These are phyloP conservation scores for Chaetorhynchus papuensis DNA, from an alignment of 2,113 vertebrate species.

Conservation along the genomic window DNA sequence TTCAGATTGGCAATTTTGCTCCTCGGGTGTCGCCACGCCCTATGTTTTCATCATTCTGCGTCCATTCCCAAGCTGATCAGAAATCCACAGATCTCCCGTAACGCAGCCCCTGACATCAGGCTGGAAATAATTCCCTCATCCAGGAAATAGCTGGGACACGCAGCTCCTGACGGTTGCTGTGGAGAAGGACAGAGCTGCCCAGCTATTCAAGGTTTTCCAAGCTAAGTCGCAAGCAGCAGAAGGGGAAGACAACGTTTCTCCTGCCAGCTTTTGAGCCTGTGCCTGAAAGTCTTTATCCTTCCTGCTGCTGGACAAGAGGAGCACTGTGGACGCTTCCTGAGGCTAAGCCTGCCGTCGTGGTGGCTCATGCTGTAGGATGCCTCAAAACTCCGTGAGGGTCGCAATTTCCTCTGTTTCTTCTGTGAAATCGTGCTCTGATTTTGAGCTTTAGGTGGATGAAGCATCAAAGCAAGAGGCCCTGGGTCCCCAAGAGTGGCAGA, in stretches of 20 bases:
- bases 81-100: not conserved
- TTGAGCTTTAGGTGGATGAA: not conserved
- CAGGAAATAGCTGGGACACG: conserved; percentile 16
- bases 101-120: not conserved
- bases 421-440: not conserved
- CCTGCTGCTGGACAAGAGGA: not conserved
- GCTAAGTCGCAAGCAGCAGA: not conserved
- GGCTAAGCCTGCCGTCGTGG: not conserved
- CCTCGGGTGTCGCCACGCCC: fast-evolving
- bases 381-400: not conserved
- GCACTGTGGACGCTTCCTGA: not conserved
- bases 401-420: not conserved
- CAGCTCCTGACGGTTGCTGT: not conserved
- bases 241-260: not conserved
- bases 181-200: not conserved
- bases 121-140: conserved; percentile 25
- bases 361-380: fast-evolving
- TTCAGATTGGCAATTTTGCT: not conserved
- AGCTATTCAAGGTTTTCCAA: conserved; percentile 24
- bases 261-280: not conserved
- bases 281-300: not conserved
- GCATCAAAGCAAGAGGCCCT: not conserved
- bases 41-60: not conserved
- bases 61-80: not conserved
- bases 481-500: not conserved